Base-by-base conservation (phyloP, 2,113 vertebrate genomes). In the Oryzias javanicus region DNA sequence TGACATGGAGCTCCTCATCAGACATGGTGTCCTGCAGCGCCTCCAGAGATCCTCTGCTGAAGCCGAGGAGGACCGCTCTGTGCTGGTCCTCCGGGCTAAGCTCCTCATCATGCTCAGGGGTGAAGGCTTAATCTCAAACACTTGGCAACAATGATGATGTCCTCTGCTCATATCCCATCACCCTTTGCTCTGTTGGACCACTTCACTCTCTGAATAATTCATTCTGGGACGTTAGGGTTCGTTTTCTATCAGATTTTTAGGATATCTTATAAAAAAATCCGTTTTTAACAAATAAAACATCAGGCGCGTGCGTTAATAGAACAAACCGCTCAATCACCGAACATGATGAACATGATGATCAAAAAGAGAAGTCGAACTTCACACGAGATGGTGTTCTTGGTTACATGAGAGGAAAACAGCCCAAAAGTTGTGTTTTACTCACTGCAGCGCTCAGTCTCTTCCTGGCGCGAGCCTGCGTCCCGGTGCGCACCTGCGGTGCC, bases 21-120 rank as follows among this genome's bases (percentile, higher is more conserved):
- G 6, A 65, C 90, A 91, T 89, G 61, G 41, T 51, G 35, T 62
- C 64, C 12, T 15, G 29, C 7, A 24, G 25, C 15, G 6, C 14
- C 49, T 64, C 47, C 60, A 1, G 12, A 35, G 35, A 35, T 35
- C 10, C 35, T 35, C 10, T 14, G 14, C n/a, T 19, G 20, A 55
- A 73, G 64, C 54, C 70, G 55, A n/a, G 48, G 78, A 50, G n/a
- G 58, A 48, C 55, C 44, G 27, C 24, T 6, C 47, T 14, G 53
- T 72, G 61, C 45, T 60, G 51, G 53, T 55, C 52, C 62, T 56
- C 60, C 7, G 81, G 87, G 84, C 86, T 80, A 83, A 61, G 72
- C 49, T 64, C 55, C 57, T 60, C 8, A 67, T 67, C 24, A 49
- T 22, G 50, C 49, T 57, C 46, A 46, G 47, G 14, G 16, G n/a